Evolutionary conservation across 2,797 vertebrate genomes (phyloP).

Genomic region (Microcaecilia unicolor): DNA sequence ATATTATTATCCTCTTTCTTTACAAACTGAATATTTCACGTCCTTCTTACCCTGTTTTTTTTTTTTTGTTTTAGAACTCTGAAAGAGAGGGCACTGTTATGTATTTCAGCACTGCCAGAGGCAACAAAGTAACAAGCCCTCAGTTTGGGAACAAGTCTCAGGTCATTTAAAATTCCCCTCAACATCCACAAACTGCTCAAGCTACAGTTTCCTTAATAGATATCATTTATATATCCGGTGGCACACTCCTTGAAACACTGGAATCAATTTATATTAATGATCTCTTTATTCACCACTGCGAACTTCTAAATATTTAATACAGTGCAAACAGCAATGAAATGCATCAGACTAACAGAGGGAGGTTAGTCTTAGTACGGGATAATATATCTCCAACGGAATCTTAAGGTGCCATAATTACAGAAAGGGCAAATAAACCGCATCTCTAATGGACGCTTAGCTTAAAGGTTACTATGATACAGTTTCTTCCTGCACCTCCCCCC

Average conservation of each 20-base stretch:
- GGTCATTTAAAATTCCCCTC: constrained; percentile 9
- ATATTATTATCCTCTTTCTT: no score
- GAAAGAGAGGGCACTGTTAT: no score
- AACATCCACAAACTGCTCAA: constrained; percentile 1
- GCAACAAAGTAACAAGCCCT: not conserved
- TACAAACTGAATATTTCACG: no score
- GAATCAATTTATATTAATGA: constrained; percentile 32
- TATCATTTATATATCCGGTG: constrained; percentile 3
- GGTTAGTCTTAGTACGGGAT: not conserved
- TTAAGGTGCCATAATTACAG: constrained; percentile 2
- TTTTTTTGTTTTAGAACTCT: no score
- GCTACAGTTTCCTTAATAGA: not conserved
- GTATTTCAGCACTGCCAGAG: not conserved
- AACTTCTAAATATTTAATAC: constrained; percentile 44
- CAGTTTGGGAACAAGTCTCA: not conserved
- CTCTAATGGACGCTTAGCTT: not conserved
- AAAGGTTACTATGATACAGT: not conserved
- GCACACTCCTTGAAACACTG: constrained; percentile 21
- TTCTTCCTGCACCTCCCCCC: not conserved
- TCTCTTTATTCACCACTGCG: constrained; percentile 33
- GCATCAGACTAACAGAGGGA: constrained; percentile 1
- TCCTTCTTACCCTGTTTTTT: no score
- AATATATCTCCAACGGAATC: constrained; percentile 3
- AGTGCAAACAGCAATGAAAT: constrained; percentile 11
- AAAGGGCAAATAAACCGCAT: constrained; percentile 3